Conservation (phyloP, 2,113 vertebrate genomes). For the Baryphthengus martii region DNA sequence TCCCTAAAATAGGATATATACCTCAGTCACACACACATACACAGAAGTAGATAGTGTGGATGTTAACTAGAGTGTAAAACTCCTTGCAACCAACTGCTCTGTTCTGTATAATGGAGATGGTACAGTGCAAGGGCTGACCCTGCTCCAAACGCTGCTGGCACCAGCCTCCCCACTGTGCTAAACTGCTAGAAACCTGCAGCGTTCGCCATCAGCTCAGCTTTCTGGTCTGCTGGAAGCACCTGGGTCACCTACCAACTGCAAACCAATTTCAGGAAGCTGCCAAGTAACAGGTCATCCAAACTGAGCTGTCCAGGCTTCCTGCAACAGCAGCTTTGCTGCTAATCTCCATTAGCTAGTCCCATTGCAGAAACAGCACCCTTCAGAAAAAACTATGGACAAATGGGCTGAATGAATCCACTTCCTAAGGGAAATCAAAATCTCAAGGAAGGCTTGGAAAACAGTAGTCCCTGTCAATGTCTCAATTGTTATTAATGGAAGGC, state of each 20-base stretch:
- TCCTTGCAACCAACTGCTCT: not conserved
- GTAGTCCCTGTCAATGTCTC: not conserved
- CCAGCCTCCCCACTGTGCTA: not conserved
- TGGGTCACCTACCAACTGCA: not conserved
- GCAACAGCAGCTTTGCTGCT: not conserved
- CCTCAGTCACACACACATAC: not conserved
- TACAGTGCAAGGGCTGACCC: not conserved
- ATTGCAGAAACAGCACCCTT: not conserved
- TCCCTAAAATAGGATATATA: not conserved
- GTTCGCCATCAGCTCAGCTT: fast-evolving
- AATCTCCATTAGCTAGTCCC: not conserved
- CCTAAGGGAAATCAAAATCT: not conserved
- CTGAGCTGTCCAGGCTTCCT: not conserved
- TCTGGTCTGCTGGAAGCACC: not conserved
- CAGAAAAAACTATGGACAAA: not conserved
- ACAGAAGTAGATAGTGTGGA: not conserved
- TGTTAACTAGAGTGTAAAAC: not conserved
- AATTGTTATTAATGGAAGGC: not conserved
- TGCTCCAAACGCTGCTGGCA: not conserved
- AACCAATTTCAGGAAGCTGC: not conserved
- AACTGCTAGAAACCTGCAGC: not conserved
- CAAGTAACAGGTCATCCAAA: too few species aligned
- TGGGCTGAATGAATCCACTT: not conserved
- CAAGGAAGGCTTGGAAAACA: not conserved
- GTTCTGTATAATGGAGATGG: not conserved